Evolutionary conservation across 1,140 invertebrate species (phyloP).

Genomic region (Hyposmocoma kahamanoa): DNA sequence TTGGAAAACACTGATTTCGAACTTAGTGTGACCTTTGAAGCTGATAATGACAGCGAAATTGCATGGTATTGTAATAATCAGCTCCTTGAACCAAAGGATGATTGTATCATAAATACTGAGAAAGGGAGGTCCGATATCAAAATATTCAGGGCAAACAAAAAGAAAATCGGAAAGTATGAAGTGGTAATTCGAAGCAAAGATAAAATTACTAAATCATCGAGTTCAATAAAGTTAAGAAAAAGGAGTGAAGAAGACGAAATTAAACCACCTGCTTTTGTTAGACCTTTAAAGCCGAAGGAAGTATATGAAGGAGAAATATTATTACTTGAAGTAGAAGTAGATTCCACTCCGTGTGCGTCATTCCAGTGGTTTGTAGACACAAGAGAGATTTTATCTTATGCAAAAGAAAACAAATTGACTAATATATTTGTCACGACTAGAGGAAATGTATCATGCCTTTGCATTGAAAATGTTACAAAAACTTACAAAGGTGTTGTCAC

Average conservation of each 20-base stretch:
- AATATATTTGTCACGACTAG: constrained; percentile 82
- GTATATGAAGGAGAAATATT: constrained; percentile 84
- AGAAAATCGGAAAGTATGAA: constrained; percentile 90
- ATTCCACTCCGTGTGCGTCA: constrained; percentile 84
- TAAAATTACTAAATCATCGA: constrained; percentile 85
- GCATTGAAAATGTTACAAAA: constrained; percentile 83
- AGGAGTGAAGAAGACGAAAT: constrained; percentile 76
- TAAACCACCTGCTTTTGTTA: constrained; percentile 82
- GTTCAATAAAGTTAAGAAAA: constrained; percentile 80
- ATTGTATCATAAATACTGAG: constrained; percentile 78
- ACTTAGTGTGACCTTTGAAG: constrained; percentile 80
- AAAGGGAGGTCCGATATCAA: constrained; percentile 80
- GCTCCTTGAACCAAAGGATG: constrained; percentile 81
- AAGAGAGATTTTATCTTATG: constrained; percentile 71
- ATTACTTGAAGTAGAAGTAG: constrained; percentile 84
- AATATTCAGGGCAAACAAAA: constrained; percentile 81
- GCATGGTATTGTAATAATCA: constrained; percentile 93
- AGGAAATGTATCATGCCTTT: constrained; percentile 86
- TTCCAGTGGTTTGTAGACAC: constrained; percentile 91
- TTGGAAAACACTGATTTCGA: constrained; percentile 47
- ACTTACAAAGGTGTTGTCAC: constrained; percentile 87
- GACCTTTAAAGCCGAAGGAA: constrained; percentile 81
- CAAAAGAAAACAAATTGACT: constrained; percentile 72
- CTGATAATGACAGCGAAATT: constrained; percentile 81
- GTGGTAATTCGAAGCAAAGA: constrained; percentile 83